Percentiles rank a stretch among this genome's conserved stretches.
Evolutionary conservation across 1,140 invertebrate species (phyloP).

Genomic region (Sinonovacula constricta): DNA sequence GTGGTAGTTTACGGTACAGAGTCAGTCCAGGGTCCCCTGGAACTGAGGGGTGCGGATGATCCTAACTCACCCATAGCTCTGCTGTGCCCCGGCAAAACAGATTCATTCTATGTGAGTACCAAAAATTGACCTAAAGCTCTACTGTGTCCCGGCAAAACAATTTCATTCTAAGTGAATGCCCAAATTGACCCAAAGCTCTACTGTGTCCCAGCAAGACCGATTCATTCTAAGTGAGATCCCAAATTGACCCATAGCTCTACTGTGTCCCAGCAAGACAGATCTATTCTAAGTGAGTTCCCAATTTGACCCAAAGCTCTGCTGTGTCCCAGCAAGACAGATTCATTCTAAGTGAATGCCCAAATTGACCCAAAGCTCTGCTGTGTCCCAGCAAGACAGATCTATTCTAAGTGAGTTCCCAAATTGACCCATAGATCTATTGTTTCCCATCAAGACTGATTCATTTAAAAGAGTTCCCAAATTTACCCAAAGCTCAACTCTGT

Average conservation of each 20-base stretch:
- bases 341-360: conserved; percentile 60
- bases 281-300: too few species aligned
- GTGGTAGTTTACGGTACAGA: conserved; percentile 68
- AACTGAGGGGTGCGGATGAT: conserved; percentile 62
- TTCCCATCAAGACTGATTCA: too few species aligned
- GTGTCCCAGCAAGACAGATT: conserved; percentile 59
- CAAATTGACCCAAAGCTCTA: too few species aligned
- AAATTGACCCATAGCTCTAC: too few species aligned
- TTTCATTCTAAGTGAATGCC: neutral
- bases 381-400: neutral
- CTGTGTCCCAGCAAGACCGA: too few species aligned
- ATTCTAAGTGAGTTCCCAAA: neutral
- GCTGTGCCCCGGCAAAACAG: conserved; percentile 58
- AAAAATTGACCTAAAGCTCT: too few species aligned
- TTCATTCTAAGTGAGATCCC: too few species aligned
- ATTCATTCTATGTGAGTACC: conserved; percentile 62
- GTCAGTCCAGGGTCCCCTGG: conserved; percentile 61
- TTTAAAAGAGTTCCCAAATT: too few species aligned
- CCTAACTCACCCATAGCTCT: conserved; percentile 39
- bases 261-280: too few species aligned
- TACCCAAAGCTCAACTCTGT: too few species aligned
- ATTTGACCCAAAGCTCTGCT: conserved; percentile 43
- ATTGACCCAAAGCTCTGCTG: too few species aligned
- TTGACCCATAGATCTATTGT: too few species aligned
- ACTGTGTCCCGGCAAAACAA: neutral